Evolutionary conservation across 64 coral and sea anemone species (phyloP).

Genomic region (Dendrophyllia cribrosa): DNA sequence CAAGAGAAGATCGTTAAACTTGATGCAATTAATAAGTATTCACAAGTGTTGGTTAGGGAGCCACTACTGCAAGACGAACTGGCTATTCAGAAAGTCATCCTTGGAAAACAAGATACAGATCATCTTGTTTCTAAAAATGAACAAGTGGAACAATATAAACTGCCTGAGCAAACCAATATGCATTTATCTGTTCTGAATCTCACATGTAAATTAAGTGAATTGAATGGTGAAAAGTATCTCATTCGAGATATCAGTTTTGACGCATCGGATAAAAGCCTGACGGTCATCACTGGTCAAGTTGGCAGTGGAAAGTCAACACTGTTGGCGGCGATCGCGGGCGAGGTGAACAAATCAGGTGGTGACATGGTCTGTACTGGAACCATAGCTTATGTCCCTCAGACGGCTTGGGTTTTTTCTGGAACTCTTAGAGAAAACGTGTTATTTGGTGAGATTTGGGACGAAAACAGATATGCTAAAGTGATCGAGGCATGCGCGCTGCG

Average conservation of each 20-base stretch:
- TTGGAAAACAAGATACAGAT: neutral
- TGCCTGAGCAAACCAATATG: neutral
- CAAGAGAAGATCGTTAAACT: neutral
- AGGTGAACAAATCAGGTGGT: constrained; percentile 26
- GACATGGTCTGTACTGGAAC: neutral
- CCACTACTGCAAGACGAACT: neutral
- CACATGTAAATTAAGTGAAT: neutral
- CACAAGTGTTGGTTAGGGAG: neutral
- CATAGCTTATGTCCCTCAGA: constrained; percentile 61
- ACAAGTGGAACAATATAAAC: neutral
- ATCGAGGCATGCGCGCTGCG: constrained; percentile 49
- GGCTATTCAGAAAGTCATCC: neutral
- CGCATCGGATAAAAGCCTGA: neutral
- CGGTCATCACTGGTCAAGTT: constrained; percentile 57
- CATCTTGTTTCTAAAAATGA: neutral
- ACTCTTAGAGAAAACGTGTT: constrained; percentile 64
- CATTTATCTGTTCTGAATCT: constrained; percentile 17
- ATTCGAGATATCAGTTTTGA: constrained; percentile 48
- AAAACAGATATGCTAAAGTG: constrained; percentile 36
- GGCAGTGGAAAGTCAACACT: constrained; percentile 75
- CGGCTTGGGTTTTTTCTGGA: constrained; percentile 69
- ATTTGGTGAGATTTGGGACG: constrained; percentile 46
- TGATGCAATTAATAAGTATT: neutral
- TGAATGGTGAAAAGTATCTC: neutral
- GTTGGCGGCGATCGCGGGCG: constrained; percentile 52